Base-by-base conservation (phyloP, 2,888 invertebrate species). In the Tiliacea citrago region DNA sequence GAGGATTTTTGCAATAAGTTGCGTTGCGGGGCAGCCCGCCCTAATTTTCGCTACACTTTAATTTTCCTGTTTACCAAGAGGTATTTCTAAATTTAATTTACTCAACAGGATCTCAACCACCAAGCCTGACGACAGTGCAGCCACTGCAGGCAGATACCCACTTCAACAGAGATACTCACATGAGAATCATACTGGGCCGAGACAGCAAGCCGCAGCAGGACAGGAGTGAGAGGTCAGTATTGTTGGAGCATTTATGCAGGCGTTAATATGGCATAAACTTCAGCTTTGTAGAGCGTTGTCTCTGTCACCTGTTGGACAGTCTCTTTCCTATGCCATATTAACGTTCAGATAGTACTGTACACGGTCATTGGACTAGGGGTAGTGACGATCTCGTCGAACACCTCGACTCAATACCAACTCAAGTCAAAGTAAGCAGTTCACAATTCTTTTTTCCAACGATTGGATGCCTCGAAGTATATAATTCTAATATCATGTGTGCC, bases 151-250 rank as follows among this genome's bases (percentile, higher is more conserved):
- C 98, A 0, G 98, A 98, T 93, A 98, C 98, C 53, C 98, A 98
- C 92, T 98, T 98, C 95, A 98, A 98, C 71, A 96, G 98, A n/a
- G 98, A 99, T 92, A 98, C 98, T 0, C 99, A 99, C 90, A 99
- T 99, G 98, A 97, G 98, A 82, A 99, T 99, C 84, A 99, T 99
- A 87, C 94, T 99, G 82, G 98, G 98, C 0, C 97, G 97, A 51
- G 95, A 96, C 67, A 92, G 87, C 86, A 95, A 94, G 42, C 93
- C 91, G 10, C 86, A 88, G 0, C 89, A 90, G 16, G 95, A 95
- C 0, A 77, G 92, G 24, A 87, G 77, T 3, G 96, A 96, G 16
- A 94, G 95, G 96, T 95, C 49, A 86, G 88, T 82, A 47, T 21
- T 47, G 18, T 57, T 58, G 51, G 53, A 79, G 42, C 0, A 47